Conservation (phyloP, 2,113 vertebrate genomes). For the Nasalis larvatus region DNA sequence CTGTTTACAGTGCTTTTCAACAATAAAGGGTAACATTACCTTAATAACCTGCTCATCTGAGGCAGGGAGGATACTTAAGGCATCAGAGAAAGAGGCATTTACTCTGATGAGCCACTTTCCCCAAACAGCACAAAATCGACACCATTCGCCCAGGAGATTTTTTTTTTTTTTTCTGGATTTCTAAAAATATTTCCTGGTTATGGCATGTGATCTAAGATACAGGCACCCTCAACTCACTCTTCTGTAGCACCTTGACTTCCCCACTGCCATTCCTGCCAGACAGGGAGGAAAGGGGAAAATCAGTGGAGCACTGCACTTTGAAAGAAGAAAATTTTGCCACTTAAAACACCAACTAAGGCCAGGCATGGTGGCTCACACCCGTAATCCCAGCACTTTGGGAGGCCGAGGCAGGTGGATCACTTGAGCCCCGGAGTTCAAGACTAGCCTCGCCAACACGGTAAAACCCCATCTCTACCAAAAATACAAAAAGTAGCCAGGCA, state of each 20-base stretch:
- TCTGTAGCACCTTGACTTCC: not conserved
- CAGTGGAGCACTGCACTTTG: not conserved
- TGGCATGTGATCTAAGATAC: conserved; percentile 57
- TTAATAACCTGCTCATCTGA: conserved; percentile 76
- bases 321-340: conserved; percentile 44
- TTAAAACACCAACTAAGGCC: not conserved
- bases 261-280: not conserved
- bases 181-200: conserved; percentile 76
- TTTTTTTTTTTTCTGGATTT: conserved; percentile 69
- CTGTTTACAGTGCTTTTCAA: conserved; percentile 72
- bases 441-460: not conserved
- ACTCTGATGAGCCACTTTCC: conserved; percentile 77
- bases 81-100: conserved; percentile 76
- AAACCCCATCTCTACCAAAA: not conserved
- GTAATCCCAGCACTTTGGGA: too few species aligned
- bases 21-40: conserved; percentile 78
- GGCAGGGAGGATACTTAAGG: conserved; percentile 71
- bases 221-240: conserved; percentile 42
- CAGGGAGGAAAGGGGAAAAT: not conserved
- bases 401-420: too few species aligned
- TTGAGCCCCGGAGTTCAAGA: too few species aligned
- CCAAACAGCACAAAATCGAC: conserved; percentile 71
- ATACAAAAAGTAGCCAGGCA: too few species aligned
- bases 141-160: conserved; percentile 72
- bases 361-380: too few species aligned